These are phyloP conservation scores for Sphyrna mokarran DNA, from an alignment of 2,113 vertebrate species.

Conservation along the genomic window DNA sequence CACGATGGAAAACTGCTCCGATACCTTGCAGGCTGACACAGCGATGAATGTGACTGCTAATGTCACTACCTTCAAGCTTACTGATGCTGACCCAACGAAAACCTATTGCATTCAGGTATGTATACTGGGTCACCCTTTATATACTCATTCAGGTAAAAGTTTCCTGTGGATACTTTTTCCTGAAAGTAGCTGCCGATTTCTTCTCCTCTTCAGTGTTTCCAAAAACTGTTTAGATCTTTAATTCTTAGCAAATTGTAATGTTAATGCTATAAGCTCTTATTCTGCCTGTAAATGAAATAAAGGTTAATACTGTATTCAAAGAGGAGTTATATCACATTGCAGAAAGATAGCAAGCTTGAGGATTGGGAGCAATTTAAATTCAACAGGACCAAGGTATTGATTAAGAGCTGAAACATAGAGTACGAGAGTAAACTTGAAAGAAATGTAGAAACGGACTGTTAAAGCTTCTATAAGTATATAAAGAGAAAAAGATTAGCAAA, in stretches of 20 bases:
- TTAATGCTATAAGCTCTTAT: background rate
- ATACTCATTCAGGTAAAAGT: background rate
- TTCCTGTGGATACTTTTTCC: background rate
- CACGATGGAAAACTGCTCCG: background rate
- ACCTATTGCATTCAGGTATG: background rate
- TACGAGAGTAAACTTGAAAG: no score
- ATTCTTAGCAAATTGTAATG: background rate
- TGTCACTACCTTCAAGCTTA: background rate
- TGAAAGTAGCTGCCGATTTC: background rate
- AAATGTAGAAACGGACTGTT: no score
- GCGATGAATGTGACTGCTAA: slow-evolving; percentile 9
- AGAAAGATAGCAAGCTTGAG: no score
- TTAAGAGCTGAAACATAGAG: no score
- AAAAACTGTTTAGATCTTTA: background rate
- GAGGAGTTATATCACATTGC: no score
- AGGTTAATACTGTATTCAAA: no score
- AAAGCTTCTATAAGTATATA: no score
- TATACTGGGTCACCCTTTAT: background rate
- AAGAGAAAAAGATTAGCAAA: no score
- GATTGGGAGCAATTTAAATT: no score
- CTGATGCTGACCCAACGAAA: background rate
- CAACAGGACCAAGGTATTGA: no score
- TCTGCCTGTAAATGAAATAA: no score
- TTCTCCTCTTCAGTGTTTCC: background rate
- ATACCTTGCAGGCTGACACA: slow-evolving; percentile 14